Evolutionary conservation across 2,888 invertebrate genomes (phyloP).

Genomic region (Eupithecia tripunctaria): DNA sequence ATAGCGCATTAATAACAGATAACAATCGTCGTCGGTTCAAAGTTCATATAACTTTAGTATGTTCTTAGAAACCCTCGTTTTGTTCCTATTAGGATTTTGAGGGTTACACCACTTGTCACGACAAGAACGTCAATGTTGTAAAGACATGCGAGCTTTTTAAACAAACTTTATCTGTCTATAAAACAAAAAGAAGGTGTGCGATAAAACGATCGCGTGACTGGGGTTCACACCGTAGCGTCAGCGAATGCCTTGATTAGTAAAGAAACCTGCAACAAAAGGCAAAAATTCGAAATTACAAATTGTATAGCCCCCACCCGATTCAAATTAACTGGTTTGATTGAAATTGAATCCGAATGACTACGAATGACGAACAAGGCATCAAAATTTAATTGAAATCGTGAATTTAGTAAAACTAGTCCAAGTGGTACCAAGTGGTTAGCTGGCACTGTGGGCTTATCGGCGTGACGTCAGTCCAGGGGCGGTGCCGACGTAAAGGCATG

Average conservation of each 20-base stretch:
- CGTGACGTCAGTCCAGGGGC: slow-evolving; percentile 80
- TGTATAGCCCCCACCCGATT: slow-evolving; percentile 14
- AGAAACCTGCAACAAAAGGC: slow-evolving; percentile 55
- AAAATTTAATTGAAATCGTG: slow-evolving; percentile 50
- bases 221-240: slow-evolving; percentile 67
- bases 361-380: slow-evolving; percentile 33
- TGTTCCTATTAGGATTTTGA: slow-evolving; percentile 66
- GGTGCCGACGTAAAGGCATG: slow-evolving; percentile 81
- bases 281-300: slow-evolving; percentile 52
- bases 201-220: slow-evolving; percentile 83
- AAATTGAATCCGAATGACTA: slow-evolving; percentile 25
- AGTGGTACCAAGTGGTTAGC: slow-evolving; percentile 75
- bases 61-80: slow-evolving; percentile 49
- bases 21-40: neutral
- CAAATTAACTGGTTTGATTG: slow-evolving; percentile 28
- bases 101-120: slow-evolving; percentile 77
- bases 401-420: slow-evolving; percentile 57
- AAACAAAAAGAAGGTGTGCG: slow-evolving; percentile 81
- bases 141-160: slow-evolving; percentile 82
- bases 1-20: slow-evolving; percentile 4
- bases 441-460: slow-evolving; percentile 79
- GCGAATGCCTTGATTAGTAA: slow-evolving; percentile 77
- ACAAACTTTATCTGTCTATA: slow-evolving; percentile 80
- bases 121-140: slow-evolving; percentile 74
- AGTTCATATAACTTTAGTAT: slow-evolving; percentile 7